Base-by-base conservation (phyloP, 2,113 vertebrate genomes). In the Podarcis cretensis region DNA sequence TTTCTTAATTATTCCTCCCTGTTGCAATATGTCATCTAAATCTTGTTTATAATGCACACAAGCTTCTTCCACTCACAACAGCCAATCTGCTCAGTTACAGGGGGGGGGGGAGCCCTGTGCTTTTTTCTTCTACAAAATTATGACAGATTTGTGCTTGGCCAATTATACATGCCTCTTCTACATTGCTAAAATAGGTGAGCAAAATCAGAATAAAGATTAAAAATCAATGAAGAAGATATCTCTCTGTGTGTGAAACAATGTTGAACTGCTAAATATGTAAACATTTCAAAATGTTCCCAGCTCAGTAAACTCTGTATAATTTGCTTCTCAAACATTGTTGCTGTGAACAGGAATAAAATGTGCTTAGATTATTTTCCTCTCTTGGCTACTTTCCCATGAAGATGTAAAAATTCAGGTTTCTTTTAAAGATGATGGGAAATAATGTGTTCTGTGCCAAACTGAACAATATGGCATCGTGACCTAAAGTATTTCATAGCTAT, bases 341-440 rank as follows among this genome's bases (percentile, higher is more conserved):
- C 74, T 37, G 37, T 88, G 73, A 93, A 91, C 65, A 83, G 81
- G 54, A 93, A 92, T 12, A 85, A 57, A 92, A 92, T 13, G 12
- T 59, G 13, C 92, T 90, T 89, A 85, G 87, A 90, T 88, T 90
- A 79, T 86, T 91, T 92, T 35, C 54, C 30, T 37, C 32, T 87
- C 90, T 78, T 90, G 86, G 48, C 66, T 92, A 63, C 86, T 88
- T 90, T 93, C 79, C 59, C 77, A 65, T 27, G 75, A 82, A 86
- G 37, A 83, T 76, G 81, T 91, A 93, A 18, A 80, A 74, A 54
- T 90, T 90, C 0, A 27, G 30, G 13, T 86, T 78, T 89, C 76
- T 89, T 91, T 63, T 9, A 91, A 90, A n/a, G 84, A 86, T 71
- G 81, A 84, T 48, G 73, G 81, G 75, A 93, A 92, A 89, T 68